Evolutionary conservation across 2,888 invertebrate species (phyloP).

Genomic region (Apamea sordens): DNA sequence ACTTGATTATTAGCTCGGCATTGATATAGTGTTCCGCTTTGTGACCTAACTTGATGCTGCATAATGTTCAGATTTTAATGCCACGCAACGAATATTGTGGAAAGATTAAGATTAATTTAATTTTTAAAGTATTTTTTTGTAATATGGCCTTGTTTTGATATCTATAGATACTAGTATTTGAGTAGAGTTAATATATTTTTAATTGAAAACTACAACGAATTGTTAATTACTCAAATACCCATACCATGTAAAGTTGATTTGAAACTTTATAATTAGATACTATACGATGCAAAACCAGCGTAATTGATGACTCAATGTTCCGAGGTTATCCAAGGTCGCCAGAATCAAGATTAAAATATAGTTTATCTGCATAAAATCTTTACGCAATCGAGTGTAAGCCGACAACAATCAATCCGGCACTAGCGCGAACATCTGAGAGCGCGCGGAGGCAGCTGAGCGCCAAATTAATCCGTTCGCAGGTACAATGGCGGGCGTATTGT

Average conservation of each 20-base stretch:
- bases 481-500: slow-evolving; percentile 66
- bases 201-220: background rate
- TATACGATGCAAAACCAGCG: background rate
- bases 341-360: background rate
- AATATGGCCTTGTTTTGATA: background rate
- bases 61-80: slow-evolving; percentile 19
- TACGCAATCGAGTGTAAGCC: background rate
- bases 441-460: slow-evolving; percentile 50
- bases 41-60: slow-evolving; percentile 30
- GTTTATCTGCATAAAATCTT: slow-evolving; percentile 16
- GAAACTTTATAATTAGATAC: slow-evolving; percentile 1
- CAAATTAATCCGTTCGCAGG: slow-evolving; percentile 71
- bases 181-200: background rate
- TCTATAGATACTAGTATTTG: background rate
- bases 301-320: background rate
- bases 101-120: background rate
- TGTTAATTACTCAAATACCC: background rate
- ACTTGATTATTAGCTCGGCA: slow-evolving; percentile 63
- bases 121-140: background rate
- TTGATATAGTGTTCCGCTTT: slow-evolving; percentile 64
- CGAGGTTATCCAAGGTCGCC: background rate
- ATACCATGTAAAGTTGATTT: background rate
- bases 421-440: slow-evolving; percentile 16
- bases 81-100: background rate
- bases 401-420: slow-evolving; percentile 39